Evolutionary conservation across 2,797 vertebrate genomes (phyloP), one percentile per base, ranked within the genome.

Genomic region (Triplophysa yarkandensis): DNA sequence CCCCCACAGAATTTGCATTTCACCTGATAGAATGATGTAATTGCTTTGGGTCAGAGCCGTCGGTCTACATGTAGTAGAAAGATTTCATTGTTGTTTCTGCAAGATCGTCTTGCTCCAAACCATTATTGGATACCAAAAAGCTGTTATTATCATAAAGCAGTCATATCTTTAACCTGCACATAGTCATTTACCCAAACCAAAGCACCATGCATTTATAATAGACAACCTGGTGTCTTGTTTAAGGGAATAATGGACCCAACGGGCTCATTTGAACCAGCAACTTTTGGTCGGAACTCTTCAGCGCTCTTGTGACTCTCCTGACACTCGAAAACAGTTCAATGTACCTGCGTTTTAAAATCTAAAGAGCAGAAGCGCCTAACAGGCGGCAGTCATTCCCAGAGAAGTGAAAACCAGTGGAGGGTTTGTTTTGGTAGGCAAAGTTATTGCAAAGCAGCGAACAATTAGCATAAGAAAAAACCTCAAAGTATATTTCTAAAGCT

Each of bases 391-490:
- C 21, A 57, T 69, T 55, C 25, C n/a, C 34, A 27, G 41, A 19
- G 28, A 67, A 66, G 52, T 60, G 52, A 74, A 57, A 48, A 58
- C 55, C 27, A 57, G 19, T 58, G 69, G 48, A 63, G 21, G 46
- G 71, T 80, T 80, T 72, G 64, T 62, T 76, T 64, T 64, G 61
- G 43, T 58, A 67, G 43, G 52, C 62, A 74, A 58, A 65, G 34
- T 32, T 13, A 13, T 65, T 55, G 61, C 71, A 74, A 74, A 74
- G 57, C 63, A 66, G 61, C 50, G 36, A 25, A 74, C 17, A n/a
- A 54, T 67, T 66, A 58, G 13, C 54, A 70, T 60, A 55, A 44
- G 48, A 58, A 65, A 9, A 36, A 52, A 27, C 7, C n/a, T 21
- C 17, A n/a, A 16, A 4, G 7, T 10, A 25, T 73, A 25, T 62